phyloP scores from a whole-genome alignment of 2,113 vertebrate species.

The Eublepharis macularius region DNA sequence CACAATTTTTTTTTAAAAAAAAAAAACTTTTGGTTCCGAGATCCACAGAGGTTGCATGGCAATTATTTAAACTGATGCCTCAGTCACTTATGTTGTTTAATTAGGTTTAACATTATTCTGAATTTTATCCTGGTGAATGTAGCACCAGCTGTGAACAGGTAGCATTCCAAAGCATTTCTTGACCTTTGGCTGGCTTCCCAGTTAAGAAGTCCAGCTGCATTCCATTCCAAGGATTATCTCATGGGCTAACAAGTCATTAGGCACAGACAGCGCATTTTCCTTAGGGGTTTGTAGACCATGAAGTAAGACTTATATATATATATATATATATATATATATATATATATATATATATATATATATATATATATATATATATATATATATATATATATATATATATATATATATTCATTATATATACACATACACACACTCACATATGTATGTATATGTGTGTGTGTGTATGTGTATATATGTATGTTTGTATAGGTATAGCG shows the following conservation, averaged over 20 bases:
- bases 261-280: constrained; percentile 20
- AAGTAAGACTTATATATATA: not conserved
- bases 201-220: constrained; percentile 41
- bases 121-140: not conserved
- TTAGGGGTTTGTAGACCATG: not conserved
- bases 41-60: not conserved
- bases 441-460: too few relatives aligned
- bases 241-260: constrained; percentile 33
- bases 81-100: not conserved
- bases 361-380: not conserved
- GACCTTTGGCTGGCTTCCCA: constrained; percentile 11
- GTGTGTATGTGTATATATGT: not conserved
- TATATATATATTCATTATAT: too few relatives aligned
- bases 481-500: fast-evolving
- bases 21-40: not conserved
- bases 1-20: not conserved
- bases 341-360: fast-evolving
- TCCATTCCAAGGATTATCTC: constrained; percentile 33
- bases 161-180: constrained; percentile 33
- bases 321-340: fast-evolving
- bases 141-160: constrained; percentile 32
- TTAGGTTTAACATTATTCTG: not conserved
- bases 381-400: too few relatives aligned
- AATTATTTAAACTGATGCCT: not conserved
- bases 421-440: too few relatives aligned